Percentiles rank a stretch among this genome's conserved stretches.
Evolutionary conservation across 2,797 vertebrate genomes (phyloP).

Genomic region (Sebastes wilsoni): DNA sequence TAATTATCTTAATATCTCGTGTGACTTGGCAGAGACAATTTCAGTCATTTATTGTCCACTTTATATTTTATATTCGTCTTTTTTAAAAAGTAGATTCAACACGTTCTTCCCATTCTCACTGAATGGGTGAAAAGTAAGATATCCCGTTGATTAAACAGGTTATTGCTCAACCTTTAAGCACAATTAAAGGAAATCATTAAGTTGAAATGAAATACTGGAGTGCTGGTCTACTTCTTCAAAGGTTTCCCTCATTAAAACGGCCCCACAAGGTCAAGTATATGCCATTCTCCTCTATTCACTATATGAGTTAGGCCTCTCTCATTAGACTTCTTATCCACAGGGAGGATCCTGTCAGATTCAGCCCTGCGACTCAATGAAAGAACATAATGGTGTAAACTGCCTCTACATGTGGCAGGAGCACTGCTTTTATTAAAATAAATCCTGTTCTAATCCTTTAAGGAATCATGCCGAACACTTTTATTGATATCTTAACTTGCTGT

Average conservation of each 20-base stretch:
- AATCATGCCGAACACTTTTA: neutral
- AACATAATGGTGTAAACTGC: neutral
- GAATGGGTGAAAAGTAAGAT: conserved; percentile 16
- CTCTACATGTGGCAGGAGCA: neutral
- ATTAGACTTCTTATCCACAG: conserved; percentile 34
- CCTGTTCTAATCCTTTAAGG: neutral
- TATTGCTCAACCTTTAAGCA: conserved; percentile 60
- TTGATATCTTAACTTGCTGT: conserved; percentile 2
- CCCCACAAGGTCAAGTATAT: conserved; percentile 59
- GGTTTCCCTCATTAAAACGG: conserved; percentile 62
- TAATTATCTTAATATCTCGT: conserved; percentile 2
- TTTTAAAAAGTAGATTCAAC: conserved; percentile 9
- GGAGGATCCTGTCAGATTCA: conserved; percentile 26
- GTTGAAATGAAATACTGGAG: conserved; percentile 69
- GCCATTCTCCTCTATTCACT: conserved; percentile 27
- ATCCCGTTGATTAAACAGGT: conserved; percentile 37
- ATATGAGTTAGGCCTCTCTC: conserved; percentile 32
- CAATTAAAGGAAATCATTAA: conserved; percentile 78
- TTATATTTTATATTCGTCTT: neutral
- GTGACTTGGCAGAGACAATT: neutral
- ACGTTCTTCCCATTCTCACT: neutral
- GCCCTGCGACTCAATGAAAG: conserved; percentile 13
- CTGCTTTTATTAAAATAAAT: conserved; percentile 32
- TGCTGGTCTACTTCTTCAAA: conserved; percentile 45
- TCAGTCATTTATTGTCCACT: neutral